Evolutionary conservation across 2,797 vertebrate species (phyloP).

Genomic region (Vespertilio murinus): DNA sequence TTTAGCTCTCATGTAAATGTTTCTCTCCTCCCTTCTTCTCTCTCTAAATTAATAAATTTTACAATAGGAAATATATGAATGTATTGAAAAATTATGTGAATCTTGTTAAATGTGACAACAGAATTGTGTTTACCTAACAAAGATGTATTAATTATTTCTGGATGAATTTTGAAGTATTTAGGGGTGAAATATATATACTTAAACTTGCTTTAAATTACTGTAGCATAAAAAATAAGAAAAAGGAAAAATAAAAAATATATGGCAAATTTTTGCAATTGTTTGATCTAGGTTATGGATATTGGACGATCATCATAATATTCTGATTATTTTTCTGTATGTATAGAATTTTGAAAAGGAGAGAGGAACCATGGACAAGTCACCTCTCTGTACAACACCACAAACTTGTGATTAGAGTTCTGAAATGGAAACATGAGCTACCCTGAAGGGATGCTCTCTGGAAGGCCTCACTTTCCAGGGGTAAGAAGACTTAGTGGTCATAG

Average conservation of each 20-base stretch:
- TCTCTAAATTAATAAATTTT: background rate
- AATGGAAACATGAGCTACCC: background rate
- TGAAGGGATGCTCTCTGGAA: background rate
- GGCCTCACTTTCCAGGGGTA: background rate
- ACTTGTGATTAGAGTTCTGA: background rate
- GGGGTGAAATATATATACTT: background rate
- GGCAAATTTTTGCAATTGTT: background rate
- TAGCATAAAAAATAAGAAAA: background rate
- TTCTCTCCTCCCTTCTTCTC: background rate
- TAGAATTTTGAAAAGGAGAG: background rate
- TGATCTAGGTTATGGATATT: background rate
- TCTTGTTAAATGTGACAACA: background rate
- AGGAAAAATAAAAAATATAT: background rate
- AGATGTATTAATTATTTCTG: conserved; percentile 18
- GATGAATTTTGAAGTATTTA: background rate
- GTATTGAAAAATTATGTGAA: conserved; percentile 12
- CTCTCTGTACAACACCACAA: background rate
- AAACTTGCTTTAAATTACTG: background rate
- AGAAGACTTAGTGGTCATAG: background rate
- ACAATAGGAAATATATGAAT: background rate
- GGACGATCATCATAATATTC: background rate
- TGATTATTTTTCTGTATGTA: background rate
- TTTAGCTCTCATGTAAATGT: background rate
- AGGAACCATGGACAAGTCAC: background rate
- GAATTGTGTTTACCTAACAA: background rate